Base-by-base conservation (phyloP, 2,113 vertebrate genomes). In the Nansenia antarctica region DNA sequence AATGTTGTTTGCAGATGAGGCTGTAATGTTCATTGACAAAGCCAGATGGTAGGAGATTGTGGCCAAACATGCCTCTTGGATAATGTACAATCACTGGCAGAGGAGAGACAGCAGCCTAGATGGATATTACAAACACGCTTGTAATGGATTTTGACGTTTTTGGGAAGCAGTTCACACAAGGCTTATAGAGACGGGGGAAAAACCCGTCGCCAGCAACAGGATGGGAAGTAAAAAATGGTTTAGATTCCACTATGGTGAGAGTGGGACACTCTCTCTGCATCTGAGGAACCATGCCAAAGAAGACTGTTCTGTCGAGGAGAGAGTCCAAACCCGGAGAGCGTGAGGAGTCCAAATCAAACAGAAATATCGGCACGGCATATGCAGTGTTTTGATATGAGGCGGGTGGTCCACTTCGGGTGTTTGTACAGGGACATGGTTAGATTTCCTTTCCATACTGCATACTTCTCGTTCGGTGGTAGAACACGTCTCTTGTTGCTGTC, bases 11-110 rank as follows among this genome's bases (percentile, higher is more conserved):
- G 87, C 88, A 89, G 88, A 90, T 89, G 86, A 91, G 81, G 84
- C 86, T 82, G 85, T 89, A 86, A 85, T 72, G 79, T 87, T 85
- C 88, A 74, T 86, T 84, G 74, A 83, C 79, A 79, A 82, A 89
- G 88, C 88, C 91, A 92, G 91, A 92, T 91, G 90, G 91, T 86
- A 73, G 76, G 85, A 68, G 79, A 83, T 86, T 87, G 85, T 90
- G 86, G 89, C 90, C 91, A 92, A 90, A 92, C 88, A 88, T 73
- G 79, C 78, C 71, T 72, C 86, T 90, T 88, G 89, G 90, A 89
- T 89, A 78, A 87, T 80, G 86, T 86, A 86, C 85, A 91, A 87
- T 87, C 68, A 39, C 80, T 91, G 90, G 90, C 89, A 86, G 67
- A 70, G 85, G 85, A 83, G 82, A 80, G 76, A 76, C 75, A 30